Base-by-base conservation (phyloP, 2,113 vertebrate genomes). In the Delphinus delphis region DNA sequence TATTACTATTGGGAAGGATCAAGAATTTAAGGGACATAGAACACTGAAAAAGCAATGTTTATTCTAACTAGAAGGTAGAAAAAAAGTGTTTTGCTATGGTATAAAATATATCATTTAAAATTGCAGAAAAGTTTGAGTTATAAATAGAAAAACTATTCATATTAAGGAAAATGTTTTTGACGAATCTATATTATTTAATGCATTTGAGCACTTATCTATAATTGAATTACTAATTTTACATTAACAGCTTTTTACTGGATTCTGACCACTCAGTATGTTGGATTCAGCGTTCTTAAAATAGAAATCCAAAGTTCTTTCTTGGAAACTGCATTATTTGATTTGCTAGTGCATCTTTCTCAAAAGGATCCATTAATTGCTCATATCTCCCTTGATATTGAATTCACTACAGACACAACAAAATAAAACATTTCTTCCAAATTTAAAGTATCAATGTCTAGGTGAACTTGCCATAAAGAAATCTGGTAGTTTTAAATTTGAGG, bases 1-100 rank as follows among this genome's bases (percentile, higher is more conserved):
- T 96, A 94, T 95, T 98, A 62, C 90, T 76, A 44, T 85, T 76
- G 23, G 65, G 96, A 96, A 87, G 80, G 8, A 93, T 41, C 5
- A 92, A 96, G 87, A 93, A 98, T 77, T 90, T 74, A 83, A 95
- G 62, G 41, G 67, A 60, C 77, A 41, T 68, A 89, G n/a, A 97
- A 98, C 44, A 38, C 92, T 95, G 96, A 53, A 74, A 96, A 97
- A 44, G 63, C 94, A 77, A 47, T 71, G 33, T 96, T 38, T 65
- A 93, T 97, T 31, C 36, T 93, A 91, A 97, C 67, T 82, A n/a
- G 62, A 97, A 97, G 18, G 4, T 2, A 31, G 87, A 82, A 90
- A 96, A 82, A 5, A 95, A 2, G 50, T 79, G 70, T 77, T 88
- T 88, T 36, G 12, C 20, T 71, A 7, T 84, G 1, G 73, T 89